These are phyloP conservation scores for Hylaeus volcanicus DNA, from an alignment of 1,140 invertebrate genomes.

Conservation along the genomic window DNA sequence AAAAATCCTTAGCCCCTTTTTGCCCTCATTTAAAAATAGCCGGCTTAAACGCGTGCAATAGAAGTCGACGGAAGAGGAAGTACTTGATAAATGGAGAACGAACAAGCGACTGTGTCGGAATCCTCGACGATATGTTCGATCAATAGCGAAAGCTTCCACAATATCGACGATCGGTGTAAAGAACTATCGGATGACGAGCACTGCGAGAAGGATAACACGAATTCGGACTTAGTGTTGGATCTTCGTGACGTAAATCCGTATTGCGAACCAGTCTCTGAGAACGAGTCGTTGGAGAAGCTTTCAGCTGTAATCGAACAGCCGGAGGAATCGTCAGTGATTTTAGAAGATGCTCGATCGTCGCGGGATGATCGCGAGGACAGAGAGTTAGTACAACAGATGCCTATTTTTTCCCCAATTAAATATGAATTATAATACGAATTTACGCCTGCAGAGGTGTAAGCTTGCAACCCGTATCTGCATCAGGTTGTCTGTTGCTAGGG, in stretches of 20 bases:
- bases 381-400: slow-evolving; percentile 19
- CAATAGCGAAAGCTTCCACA: slow-evolving; percentile 27
- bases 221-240: slow-evolving; percentile 38
- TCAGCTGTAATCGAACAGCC: slow-evolving; percentile 56
- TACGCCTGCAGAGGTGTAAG: too few relatives aligned
- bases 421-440: too few relatives aligned
- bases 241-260: slow-evolving; percentile 23
- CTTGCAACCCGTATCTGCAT: too few relatives aligned
- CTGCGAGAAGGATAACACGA: background rate
- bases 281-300: slow-evolving; percentile 48
- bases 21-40: background rate
- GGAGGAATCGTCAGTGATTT: slow-evolving; percentile 28
- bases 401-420: background rate
- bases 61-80: background rate
- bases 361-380: slow-evolving; percentile 7
- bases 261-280: slow-evolving; percentile 22
- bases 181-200: slow-evolving; percentile 13
- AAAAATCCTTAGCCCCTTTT: background rate
- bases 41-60: background rate
- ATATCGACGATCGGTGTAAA: slow-evolving; percentile 12
- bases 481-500: too few relatives aligned
- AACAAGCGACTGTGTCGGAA: slow-evolving; percentile 21
- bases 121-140: slow-evolving; percentile 13
- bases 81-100: slow-evolving; percentile 26
- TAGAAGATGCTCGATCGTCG: background rate